Conservation (phyloP, 1,140 invertebrate genomes). For the Medauroidea extradentata region DNA sequence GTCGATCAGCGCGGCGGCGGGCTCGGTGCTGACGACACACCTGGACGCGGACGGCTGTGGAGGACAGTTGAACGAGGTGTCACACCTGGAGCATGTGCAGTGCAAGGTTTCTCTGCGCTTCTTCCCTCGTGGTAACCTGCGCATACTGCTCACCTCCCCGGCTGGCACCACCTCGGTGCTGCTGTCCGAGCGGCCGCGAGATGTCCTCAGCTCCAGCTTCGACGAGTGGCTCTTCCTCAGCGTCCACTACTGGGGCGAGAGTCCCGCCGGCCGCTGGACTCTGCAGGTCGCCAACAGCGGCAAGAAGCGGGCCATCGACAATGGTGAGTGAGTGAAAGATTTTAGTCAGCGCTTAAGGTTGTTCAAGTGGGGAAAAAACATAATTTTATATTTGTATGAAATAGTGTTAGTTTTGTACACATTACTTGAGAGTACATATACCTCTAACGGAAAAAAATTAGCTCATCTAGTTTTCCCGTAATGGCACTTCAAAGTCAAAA, state of each 20-base stretch:
- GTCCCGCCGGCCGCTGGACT: constrained; percentile 87
- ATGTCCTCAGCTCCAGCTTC: constrained; percentile 89
- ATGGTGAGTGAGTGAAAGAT: too few relatives aligned
- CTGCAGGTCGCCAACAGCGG: constrained; percentile 87
- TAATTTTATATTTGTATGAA: too few relatives aligned
- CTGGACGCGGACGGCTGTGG: constrained; percentile 86
- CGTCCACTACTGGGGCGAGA: constrained; percentile 96
- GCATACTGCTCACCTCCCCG: constrained; percentile 78
- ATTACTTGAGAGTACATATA: too few relatives aligned
- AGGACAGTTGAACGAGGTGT: constrained; percentile 80
- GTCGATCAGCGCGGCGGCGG: constrained; percentile 65
- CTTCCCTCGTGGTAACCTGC: constrained; percentile 82
- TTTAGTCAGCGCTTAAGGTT: too few relatives aligned
- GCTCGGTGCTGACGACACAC: constrained; percentile 62
- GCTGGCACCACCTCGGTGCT: constrained; percentile 85
- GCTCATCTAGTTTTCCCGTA: too few relatives aligned
- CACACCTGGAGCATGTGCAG: constrained; percentile 89
- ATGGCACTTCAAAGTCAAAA: too few relatives aligned
- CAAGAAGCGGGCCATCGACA: constrained; percentile 72
- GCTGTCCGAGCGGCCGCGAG: constrained; percentile 82
- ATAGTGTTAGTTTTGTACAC: too few relatives aligned
- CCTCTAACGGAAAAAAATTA: too few relatives aligned
- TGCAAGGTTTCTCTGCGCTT: constrained; percentile 86
- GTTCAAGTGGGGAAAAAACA: too few relatives aligned
- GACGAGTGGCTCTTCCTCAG: constrained; percentile 97